Conservation (phyloP, 2,888 invertebrate species). For the Ennomos quercinarius region DNA sequence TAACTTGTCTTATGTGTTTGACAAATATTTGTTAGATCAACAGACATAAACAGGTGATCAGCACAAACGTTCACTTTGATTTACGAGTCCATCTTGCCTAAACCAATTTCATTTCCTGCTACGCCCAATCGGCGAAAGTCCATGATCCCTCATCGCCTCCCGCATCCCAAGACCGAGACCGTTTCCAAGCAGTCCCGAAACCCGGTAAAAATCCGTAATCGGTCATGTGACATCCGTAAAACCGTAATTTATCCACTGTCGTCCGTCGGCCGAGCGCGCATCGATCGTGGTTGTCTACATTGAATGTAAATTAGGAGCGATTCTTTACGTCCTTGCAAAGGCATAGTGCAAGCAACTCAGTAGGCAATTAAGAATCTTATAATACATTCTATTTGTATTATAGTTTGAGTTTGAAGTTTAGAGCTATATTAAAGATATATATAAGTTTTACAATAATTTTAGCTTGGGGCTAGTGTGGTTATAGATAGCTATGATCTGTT, state of each 20-base stretch:
- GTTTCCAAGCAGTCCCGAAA: conserved; percentile 19
- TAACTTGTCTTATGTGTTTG: no score
- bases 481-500: no score
- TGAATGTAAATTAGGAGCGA: conserved; percentile 28
- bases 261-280: conserved; percentile 13
- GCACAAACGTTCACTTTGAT: not conserved
- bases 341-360: conserved; percentile 1
- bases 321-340: conserved; percentile 14
- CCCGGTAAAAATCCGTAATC: conserved; percentile 30
- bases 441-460: no score
- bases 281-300: conserved; percentile 24
- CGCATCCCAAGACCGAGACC: conserved; percentile 19
- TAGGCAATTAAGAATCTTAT: not conserved
- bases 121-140: conserved; percentile 9
- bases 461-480: no score
- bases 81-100: not conserved
- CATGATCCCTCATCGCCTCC: conserved; percentile 21
- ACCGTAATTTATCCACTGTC: conserved; percentile 31
- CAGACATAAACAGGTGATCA: no score
- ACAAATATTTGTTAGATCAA: no score
- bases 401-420: no score
- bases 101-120: conserved; percentile 12
- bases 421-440: no score
- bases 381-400: no score
- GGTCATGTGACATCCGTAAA: conserved; percentile 30